These are phyloP conservation scores for Drosophila meridionalis DNA, from an alignment of 2,888 invertebrate species.

Conservation along the genomic window DNA sequence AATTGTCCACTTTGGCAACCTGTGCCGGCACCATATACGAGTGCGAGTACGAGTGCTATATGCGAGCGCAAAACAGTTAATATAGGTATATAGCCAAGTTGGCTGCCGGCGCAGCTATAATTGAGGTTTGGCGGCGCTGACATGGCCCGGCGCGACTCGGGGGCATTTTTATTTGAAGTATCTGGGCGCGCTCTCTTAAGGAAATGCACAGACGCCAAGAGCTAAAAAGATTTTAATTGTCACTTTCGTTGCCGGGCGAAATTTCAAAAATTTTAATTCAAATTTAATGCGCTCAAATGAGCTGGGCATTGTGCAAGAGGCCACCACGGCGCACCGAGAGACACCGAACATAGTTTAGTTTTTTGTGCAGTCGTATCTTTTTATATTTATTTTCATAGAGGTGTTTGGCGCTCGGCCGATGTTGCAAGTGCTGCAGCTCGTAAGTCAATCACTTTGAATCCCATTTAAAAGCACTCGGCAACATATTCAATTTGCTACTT, in stretches of 20 bases:
- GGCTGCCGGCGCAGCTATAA: conserved; percentile 64
- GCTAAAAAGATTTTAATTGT: conserved; percentile 66
- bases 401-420: conserved; percentile 10
- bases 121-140: conserved; percentile 63
- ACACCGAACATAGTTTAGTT: conserved; percentile 24
- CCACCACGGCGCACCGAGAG: conserved; percentile 3
- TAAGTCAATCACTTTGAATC: conserved; percentile 36
- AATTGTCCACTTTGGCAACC: conserved; percentile 80
- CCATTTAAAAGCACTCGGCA: conserved; percentile 37
- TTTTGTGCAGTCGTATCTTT: conserved; percentile 18
- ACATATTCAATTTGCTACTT: conserved; percentile 28
- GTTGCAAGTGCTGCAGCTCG: conserved; percentile 45
- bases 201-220: conserved; percentile 60
- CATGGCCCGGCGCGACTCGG: conserved; percentile 38
- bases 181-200: conserved; percentile 65
- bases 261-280: conserved; percentile 76
- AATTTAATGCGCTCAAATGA: conserved; percentile 76
- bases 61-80: conserved; percentile 17
- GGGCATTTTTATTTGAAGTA: conserved; percentile 22
- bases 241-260: conserved; percentile 70
- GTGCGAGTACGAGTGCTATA: conserved; percentile 11
- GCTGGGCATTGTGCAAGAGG: conserved; percentile 63
- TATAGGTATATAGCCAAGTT: conserved; percentile 29
- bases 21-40: conserved; percentile 69
- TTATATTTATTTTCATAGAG: conserved; percentile 8